These are phyloP conservation scores for Falco concolor DNA, from an alignment of 2,797 vertebrate genomes.

Conservation along the genomic window DNA sequence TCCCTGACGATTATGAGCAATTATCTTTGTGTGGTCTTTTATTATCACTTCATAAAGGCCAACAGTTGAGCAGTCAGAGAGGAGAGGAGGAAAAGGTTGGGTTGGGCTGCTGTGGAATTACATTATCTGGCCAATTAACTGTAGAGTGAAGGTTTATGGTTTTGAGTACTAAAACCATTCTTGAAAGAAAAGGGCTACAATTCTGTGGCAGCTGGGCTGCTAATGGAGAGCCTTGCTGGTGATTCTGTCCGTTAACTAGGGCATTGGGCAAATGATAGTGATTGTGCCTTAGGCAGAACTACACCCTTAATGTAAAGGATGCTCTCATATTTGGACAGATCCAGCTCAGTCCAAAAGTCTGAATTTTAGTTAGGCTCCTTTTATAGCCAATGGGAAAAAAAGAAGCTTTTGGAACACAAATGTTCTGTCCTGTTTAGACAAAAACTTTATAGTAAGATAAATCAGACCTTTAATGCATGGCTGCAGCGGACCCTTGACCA, in stretches of 20 bases:
- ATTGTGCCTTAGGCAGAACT: neutral
- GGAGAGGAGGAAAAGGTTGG: neutral
- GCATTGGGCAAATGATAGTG: neutral
- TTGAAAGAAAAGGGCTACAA: neutral
- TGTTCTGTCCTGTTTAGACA: neutral
- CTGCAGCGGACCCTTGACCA: neutral
- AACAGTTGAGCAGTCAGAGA: neutral
- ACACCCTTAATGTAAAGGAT: neutral
- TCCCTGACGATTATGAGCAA: neutral
- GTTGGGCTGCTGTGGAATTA: slow-evolving; percentile 9
- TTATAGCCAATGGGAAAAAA: neutral
- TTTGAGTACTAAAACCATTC: neutral
- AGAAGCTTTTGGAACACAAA: neutral
- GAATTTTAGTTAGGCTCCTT: neutral
- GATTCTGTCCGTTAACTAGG: neutral
- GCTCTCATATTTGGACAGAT: neutral
- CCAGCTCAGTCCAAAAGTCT: neutral
- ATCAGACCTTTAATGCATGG: neutral
- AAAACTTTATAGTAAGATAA: neutral
- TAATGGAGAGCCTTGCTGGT: neutral
- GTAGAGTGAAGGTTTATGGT: neutral
- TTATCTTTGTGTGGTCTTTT: slow-evolving; percentile 36
- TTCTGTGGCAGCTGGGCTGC: neutral
- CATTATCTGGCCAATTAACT: neutral
- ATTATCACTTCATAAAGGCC: neutral